phyloP scores from a whole-genome alignment of 2,797 vertebrate genomes.

The Poeciliopsis paucimaculata region DNA sequence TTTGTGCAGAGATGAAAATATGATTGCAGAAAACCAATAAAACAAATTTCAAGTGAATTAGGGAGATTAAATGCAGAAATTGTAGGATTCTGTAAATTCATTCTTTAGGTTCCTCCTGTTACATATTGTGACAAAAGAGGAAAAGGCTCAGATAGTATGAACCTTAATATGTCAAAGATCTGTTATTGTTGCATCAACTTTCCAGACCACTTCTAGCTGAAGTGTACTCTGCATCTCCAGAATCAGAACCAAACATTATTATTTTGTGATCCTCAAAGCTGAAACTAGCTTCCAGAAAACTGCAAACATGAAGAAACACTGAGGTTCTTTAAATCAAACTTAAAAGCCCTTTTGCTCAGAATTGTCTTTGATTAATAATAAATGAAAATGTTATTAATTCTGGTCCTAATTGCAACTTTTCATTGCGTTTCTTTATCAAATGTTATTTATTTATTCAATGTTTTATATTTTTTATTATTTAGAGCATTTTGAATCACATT shows the following conservation, averaged over 20 bases:
- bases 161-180: background rate
- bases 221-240: background rate
- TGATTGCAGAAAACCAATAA: no score
- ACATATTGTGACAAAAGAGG: no score
- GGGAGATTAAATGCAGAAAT: no score
- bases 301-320: background rate
- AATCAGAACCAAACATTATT: background rate
- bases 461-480: background rate
- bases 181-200: background rate
- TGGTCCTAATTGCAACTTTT: background rate
- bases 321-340: background rate
- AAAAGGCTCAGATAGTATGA: background rate
- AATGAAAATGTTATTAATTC: background rate
- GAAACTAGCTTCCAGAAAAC: background rate
- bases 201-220: background rate
- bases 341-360: background rate
- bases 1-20: no score
- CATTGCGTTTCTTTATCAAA: background rate
- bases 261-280: background rate
- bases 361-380: background rate
- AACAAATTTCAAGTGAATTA: no score
- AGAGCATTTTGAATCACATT: background rate
- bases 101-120: no score
- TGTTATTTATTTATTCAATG: background rate
- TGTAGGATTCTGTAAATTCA: no score